These are phyloP conservation scores for Protobothrops flavoviridis DNA, from an alignment of 2,113 vertebrate species.

Conservation along the genomic window DNA sequence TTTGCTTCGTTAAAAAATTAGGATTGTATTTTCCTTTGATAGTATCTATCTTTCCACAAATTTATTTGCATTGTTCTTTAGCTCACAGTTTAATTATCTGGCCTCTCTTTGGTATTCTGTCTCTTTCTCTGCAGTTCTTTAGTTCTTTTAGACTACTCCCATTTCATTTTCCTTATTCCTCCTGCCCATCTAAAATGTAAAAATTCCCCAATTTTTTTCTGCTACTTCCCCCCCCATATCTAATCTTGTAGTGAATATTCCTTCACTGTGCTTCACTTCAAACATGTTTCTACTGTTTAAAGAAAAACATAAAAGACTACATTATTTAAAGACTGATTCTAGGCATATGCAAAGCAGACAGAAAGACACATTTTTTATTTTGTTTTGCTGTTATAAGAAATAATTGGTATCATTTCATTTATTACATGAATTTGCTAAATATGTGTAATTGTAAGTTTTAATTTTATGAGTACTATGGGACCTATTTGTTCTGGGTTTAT, in stretches of 20 bases:
- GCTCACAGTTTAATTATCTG: background rate
- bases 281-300: background rate
- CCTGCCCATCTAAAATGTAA: background rate
- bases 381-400: background rate
- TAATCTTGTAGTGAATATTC: background rate
- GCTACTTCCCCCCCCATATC: background rate
- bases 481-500: background rate
- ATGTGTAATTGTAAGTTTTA: background rate
- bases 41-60: background rate
- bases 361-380: background rate
- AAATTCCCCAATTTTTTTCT: background rate
- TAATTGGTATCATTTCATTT: background rate
- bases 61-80: background rate
- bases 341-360: background rate
- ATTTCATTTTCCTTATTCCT: background rate
- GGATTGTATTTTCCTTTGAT: background rate
- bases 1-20: background rate
- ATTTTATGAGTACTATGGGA: background rate
- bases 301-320: background rate
- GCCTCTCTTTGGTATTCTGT: background rate
- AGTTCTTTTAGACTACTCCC: background rate
- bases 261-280: background rate
- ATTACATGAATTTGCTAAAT: background rate
- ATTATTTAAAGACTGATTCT: background rate
- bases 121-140: background rate